phyloP scores from a whole-genome alignment of 2,113 vertebrate species.

The Centrocercus urophasianus region DNA sequence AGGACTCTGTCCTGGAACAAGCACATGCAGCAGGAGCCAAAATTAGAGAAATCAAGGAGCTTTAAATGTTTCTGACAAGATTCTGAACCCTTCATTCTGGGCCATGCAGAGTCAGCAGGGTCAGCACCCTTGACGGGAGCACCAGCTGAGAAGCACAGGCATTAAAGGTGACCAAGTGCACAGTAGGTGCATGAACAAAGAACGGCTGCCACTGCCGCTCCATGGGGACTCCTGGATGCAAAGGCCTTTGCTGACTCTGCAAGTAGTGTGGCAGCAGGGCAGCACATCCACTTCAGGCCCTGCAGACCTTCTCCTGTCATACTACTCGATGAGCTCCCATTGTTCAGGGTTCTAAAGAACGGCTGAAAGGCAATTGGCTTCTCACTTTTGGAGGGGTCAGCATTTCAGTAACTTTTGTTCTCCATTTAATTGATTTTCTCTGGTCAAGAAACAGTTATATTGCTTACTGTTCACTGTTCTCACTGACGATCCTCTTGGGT shows the following conservation, averaged over 20 bases:
- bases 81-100: background rate
- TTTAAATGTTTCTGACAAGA: background rate
- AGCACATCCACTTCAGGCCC: background rate
- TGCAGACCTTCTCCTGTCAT: background rate
- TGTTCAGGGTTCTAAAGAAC: background rate
- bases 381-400: background rate
- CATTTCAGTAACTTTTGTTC: background rate
- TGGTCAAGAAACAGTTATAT: background rate
- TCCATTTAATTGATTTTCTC: background rate
- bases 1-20: background rate
- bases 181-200: background rate
- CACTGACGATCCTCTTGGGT: background rate
- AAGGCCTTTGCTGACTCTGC: background rate
- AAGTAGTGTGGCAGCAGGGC: background rate
- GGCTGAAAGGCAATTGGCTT: background rate
- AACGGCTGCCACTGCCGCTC: background rate
- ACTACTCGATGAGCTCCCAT: fast-evolving
- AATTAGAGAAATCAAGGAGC: background rate
- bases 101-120: background rate
- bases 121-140: background rate
- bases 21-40: background rate
- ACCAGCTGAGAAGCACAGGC: background rate
- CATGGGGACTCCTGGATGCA: background rate
- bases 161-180: background rate
- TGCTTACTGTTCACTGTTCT: background rate